Conservation (phyloP, 2,888 invertebrate genomes). For the Tinea pellionella region DNA sequence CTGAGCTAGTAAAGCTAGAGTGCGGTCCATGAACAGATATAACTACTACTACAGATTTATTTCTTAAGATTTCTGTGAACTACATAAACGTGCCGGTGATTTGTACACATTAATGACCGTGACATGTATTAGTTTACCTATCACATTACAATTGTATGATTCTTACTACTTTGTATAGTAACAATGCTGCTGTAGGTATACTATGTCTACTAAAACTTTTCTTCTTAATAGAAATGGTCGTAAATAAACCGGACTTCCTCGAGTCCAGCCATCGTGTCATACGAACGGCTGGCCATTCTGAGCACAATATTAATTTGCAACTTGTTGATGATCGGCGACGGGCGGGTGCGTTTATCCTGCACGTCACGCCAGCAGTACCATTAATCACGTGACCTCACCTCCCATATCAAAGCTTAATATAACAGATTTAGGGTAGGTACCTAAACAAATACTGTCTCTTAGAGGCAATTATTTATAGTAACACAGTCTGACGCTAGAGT, state of each 20-base stretch:
- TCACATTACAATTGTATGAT: no score
- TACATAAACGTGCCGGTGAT: no score
- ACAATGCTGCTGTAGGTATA: no score
- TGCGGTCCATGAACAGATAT: no score
- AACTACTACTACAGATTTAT: no score
- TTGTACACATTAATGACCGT: no score
- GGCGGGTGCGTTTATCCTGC: constrained; percentile 41
- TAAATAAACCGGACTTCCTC: constrained; percentile 9
- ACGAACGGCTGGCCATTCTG: constrained; percentile 14
- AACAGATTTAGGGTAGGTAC: background rate
- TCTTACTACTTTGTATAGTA: no score
- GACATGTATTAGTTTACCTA: no score
- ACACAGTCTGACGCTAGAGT: background rate
- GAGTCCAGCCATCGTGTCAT: constrained; percentile 11
- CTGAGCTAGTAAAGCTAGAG: no score
- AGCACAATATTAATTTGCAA: constrained; percentile 62
- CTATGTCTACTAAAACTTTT: background rate
- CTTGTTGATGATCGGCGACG: constrained; percentile 59
- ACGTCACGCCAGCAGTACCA: constrained; percentile 42
- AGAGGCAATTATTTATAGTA: background rate
- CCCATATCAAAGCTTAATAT: constrained; percentile 27
- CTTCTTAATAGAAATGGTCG: constrained; percentile 6
- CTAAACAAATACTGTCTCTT: background rate
- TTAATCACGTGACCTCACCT: constrained; percentile 62
- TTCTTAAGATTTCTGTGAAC: no score